These are phyloP conservation scores for Rhyacichthys aspro DNA, from an alignment of 2,797 vertebrate genomes.

Conservation along the genomic window DNA sequence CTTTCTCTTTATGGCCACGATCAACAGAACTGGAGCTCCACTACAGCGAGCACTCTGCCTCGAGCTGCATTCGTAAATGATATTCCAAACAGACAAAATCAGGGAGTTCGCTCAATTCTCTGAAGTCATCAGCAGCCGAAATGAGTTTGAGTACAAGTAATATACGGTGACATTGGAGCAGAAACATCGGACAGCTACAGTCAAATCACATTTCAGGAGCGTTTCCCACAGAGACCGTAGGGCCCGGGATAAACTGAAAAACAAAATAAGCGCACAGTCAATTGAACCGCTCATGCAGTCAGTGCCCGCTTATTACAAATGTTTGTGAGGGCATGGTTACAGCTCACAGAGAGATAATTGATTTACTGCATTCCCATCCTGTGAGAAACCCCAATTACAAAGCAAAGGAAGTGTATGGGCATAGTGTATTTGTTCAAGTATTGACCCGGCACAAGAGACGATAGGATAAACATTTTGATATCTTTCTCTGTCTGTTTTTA, in stretches of 20 bases:
- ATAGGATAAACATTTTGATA: background rate
- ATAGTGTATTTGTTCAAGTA: constrained; percentile 5
- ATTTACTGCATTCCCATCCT: constrained; percentile 19
- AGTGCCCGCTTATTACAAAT: constrained; percentile 13
- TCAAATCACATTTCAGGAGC: constrained; percentile 48
- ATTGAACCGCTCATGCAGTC: constrained; percentile 12
- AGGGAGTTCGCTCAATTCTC: constrained; percentile 48
- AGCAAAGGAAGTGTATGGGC: constrained; percentile 6
- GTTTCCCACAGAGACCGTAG: constrained; percentile 29
- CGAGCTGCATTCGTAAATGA: constrained; percentile 40
- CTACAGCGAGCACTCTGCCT: background rate
- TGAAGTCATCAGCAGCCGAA: constrained; percentile 54
- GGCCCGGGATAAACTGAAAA: constrained; percentile 19
- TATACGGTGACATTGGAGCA: constrained; percentile 32
- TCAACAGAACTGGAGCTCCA: constrained; percentile 31
- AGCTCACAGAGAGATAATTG: constrained; percentile 18
- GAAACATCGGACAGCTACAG: constrained; percentile 30
- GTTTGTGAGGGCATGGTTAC: constrained; percentile 14
- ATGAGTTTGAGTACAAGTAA: constrained; percentile 45
- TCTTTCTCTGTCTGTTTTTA: too few relatives aligned
- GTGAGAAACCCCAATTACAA: constrained; percentile 29
- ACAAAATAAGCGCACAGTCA: constrained; percentile 6
- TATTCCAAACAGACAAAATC: constrained; percentile 49
- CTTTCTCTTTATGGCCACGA: constrained; percentile 28
- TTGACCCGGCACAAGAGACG: background rate